These are phyloP conservation scores for Petrosia ficiformis DNA, from an alignment of 37 sponge, comb jelly and placozoan species.

Conservation along the genomic window DNA sequence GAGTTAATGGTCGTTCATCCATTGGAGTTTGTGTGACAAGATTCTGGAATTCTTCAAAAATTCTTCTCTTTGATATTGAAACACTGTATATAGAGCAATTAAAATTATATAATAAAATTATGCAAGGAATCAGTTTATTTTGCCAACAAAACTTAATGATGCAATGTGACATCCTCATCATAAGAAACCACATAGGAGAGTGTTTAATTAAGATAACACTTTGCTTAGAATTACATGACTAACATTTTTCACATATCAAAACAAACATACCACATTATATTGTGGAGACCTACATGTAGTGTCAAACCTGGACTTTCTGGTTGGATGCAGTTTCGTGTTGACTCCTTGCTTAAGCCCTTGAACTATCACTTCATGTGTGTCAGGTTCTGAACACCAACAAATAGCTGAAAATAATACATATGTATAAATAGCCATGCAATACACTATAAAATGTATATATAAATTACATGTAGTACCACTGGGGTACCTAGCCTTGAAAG, in stretches of 20 bases:
- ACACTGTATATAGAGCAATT: constrained; percentile 28
- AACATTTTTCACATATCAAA: no score
- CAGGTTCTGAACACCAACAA: constrained; percentile 44
- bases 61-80: constrained; percentile 54
- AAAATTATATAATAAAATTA: background rate
- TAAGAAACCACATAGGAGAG: no score
- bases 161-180: no score
- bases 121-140: background rate
- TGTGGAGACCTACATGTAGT: no score
- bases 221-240: background rate
- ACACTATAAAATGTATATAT: no score
- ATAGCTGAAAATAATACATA: constrained; percentile 22
- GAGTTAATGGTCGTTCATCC: constrained; percentile 23
- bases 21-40: constrained; percentile 1
- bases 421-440: constrained; percentile 2
- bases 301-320: constrained; percentile 35
- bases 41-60: constrained; percentile 52
- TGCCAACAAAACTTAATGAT: no score
- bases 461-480: no score
- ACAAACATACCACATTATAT: no score
- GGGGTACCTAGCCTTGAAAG: no score
- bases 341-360: constrained; percentile 72
- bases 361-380: constrained; percentile 55
- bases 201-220: no score
- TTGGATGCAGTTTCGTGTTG: constrained; percentile 13